A percentile compares a stretch with the other conserved stretches of the same genome.
Evolutionary conservation across 23 tunicate species (phyloP).

Genomic region (Trididemnum nubilum): DNA sequence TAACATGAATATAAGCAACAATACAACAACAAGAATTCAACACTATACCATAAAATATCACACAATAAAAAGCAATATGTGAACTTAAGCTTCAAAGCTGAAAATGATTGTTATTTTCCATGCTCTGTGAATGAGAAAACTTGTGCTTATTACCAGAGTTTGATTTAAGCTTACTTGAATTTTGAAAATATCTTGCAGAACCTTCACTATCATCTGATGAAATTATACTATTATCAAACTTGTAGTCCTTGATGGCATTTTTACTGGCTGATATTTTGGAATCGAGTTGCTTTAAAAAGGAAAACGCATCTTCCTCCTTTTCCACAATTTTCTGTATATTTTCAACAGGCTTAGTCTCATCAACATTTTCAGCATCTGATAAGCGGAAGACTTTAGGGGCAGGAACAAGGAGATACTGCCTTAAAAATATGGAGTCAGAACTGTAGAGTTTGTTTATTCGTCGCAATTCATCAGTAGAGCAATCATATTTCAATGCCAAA

Average conservation of each 20-base stretch:
- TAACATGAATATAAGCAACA: too few relatives aligned
- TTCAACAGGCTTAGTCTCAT: not conserved
- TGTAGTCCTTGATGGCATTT: conserved; percentile 35
- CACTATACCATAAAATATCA: too few relatives aligned
- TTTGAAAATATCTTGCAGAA: not conserved
- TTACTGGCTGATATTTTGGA: conserved; percentile 44
- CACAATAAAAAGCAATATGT: too few relatives aligned
- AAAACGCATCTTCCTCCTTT: conserved; percentile 23
- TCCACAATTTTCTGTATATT: not conserved
- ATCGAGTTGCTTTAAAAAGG: conserved; percentile 45
- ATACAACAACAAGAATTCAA: too few relatives aligned
- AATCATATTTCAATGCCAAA: conserved; percentile 60
- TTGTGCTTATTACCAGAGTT: not conserved
- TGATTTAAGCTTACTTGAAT: not conserved
- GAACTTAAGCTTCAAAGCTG: too few relatives aligned
- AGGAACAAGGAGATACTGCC: conserved; percentile 58
- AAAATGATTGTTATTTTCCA: not conserved
- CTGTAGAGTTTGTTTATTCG: conserved; percentile 74
- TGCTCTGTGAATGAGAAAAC: not conserved
- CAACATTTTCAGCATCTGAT: not conserved
- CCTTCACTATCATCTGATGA: not conserved
- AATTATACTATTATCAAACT: not conserved
- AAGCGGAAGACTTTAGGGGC: conserved; percentile 12
- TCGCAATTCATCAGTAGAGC: conserved; percentile 63
- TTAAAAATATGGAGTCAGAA: conserved; percentile 54